Percentiles rank a stretch among this genome's conserved stretches.
Evolutionary conservation across 35 echinoderm and acorn worm species (phyloP).

Genomic region (Heliocidaris tuberculata): DNA sequence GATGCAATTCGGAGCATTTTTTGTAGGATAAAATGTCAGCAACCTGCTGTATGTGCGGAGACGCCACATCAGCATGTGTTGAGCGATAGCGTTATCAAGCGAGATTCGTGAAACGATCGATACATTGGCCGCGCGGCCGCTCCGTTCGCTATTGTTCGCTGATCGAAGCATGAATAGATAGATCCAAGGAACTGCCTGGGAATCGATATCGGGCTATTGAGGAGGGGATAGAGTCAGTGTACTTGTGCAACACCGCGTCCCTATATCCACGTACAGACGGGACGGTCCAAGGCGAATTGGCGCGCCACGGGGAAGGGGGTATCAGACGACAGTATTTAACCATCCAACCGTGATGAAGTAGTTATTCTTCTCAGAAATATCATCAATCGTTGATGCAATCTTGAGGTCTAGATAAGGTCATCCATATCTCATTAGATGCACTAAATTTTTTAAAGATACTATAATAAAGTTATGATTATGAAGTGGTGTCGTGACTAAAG

Average conservation of each 20-base stretch:
- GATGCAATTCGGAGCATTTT: neutral
- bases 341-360: neutral
- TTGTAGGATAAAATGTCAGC: neutral
- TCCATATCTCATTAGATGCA: neutral
- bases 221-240: neutral
- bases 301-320: neutral
- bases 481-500: too few relatives aligned
- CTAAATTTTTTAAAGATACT: neutral
- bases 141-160: neutral
- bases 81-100: constrained; percentile 24
- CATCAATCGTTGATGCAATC: neutral
- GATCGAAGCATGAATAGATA: constrained; percentile 1
- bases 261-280: neutral
- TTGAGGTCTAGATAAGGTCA: neutral
- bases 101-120: constrained; percentile 6
- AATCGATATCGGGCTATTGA: constrained; percentile 14
- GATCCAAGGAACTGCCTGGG: neutral
- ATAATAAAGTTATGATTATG: neutral
- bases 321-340: neutral
- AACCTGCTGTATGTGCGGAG: neutral
- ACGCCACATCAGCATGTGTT: constrained; percentile 23
- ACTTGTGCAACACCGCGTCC: neutral
- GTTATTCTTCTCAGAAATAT: neutral
- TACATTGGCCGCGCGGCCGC: constrained; percentile 8
- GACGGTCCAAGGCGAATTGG: neutral